These are phyloP conservation scores for Chaetophractus vellerosus DNA, from an alignment of 2,797 vertebrate species.

Conservation along the genomic window DNA sequence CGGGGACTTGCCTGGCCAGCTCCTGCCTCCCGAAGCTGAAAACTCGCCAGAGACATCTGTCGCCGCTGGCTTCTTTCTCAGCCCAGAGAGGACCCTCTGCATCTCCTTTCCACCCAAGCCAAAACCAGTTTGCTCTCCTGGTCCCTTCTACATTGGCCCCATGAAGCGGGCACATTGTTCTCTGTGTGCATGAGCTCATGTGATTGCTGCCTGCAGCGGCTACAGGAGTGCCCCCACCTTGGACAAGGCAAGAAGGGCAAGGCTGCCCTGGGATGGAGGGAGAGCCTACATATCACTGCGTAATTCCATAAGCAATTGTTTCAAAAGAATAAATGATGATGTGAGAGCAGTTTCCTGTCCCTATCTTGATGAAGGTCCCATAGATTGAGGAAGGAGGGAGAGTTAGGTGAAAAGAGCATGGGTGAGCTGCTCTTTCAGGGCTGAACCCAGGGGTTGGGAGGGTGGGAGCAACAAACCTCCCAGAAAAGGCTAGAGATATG, in stretches of 20 bases:
- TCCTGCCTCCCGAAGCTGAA: not conserved
- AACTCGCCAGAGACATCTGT: not conserved
- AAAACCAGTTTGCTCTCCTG: not conserved
- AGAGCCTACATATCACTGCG: not conserved
- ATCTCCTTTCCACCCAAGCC: not conserved
- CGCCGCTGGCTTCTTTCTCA: not conserved
- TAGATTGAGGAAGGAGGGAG: not conserved
- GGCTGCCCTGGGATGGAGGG: not conserved
- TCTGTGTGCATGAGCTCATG: not conserved
- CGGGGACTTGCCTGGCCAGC: not conserved
- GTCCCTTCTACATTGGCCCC: not conserved
- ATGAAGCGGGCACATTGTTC: not conserved
- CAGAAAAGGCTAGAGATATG: not conserved
- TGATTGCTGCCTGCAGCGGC: not conserved
- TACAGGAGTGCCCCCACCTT: rapidly evolving
- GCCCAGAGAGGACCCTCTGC: not conserved
- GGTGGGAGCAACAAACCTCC: not conserved
- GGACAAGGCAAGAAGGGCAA: not conserved
- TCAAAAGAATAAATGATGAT: not conserved
- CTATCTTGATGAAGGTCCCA: not conserved
- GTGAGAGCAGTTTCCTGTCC: not conserved
- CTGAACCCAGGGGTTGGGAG: not conserved
- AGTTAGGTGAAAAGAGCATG: not conserved
- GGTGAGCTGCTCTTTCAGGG: not conserved
- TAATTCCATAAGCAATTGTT: not conserved